Conservation (phyloP, 1,140 invertebrate species). For the Ceratina calcarata region DNA sequence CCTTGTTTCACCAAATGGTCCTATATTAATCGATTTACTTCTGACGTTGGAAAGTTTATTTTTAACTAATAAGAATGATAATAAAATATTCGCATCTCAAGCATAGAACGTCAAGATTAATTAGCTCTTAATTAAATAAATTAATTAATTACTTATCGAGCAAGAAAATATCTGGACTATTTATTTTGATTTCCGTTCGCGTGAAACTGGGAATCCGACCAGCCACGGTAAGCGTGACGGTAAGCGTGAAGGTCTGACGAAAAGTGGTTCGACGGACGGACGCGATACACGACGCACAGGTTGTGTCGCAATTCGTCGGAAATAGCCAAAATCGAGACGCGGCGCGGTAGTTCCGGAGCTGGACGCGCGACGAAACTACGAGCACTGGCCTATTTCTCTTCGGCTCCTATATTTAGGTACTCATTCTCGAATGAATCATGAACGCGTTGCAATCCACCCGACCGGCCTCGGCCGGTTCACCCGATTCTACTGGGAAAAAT, state of each 20-base stretch:
- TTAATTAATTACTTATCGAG: not conserved
- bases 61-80: too few relatives aligned
- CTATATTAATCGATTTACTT: too few relatives aligned
- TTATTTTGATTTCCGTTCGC: not conserved
- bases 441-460: constrained; percentile 20
- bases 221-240: not conserved
- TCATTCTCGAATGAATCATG: constrained; percentile 67
- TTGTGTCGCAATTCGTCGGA: constrained; percentile 72
- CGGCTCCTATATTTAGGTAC: constrained; percentile 73
- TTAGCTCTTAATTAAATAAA: too few relatives aligned
- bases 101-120: too few relatives aligned
- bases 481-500: constrained; percentile 26
- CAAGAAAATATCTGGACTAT: not conserved
- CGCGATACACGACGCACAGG: constrained; percentile 32
- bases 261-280: constrained; percentile 7
- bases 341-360: constrained; percentile 66
- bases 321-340: constrained; percentile 76
- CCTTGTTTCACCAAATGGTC: too few relatives aligned
- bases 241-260: constrained; percentile 20
- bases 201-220: not conserved
- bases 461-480: not conserved
- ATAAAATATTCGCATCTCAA: too few relatives aligned
- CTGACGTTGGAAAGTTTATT: too few relatives aligned
- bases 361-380: constrained; percentile 67
- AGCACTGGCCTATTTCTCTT: constrained; percentile 77